Conservation (phyloP, 2,113 vertebrate species). For the Pseudois nayaur region DNA sequence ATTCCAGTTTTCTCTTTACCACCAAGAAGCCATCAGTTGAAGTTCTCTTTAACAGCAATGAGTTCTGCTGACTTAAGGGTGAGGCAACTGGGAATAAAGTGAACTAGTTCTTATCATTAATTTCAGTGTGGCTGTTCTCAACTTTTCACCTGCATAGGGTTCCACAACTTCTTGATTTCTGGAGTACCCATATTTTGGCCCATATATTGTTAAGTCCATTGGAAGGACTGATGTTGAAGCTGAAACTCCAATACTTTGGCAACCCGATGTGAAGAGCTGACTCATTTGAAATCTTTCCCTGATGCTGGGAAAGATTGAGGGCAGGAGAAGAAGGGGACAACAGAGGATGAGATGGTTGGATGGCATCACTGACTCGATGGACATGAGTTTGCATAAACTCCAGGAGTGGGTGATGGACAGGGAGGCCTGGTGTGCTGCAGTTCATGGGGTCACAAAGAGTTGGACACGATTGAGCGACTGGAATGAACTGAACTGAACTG, state of each 20-base stretch:
- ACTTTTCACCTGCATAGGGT: neutral
- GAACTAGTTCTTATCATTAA: neutral
- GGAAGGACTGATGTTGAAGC: neutral
- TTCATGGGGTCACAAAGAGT: neutral
- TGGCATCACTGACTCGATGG: neutral
- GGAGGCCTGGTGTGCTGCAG: neutral
- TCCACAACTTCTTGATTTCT: neutral
- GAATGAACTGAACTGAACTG: neutral
- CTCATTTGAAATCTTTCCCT: neutral
- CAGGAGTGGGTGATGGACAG: neutral
- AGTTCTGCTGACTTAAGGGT: neutral
- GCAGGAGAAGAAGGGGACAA: fast-evolving
- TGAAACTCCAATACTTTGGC: neutral
- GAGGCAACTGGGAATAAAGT: neutral
- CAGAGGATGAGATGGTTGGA: neutral
- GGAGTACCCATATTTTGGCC: neutral
- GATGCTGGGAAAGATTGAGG: neutral
- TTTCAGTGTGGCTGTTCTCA: neutral
- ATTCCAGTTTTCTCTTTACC: neutral
- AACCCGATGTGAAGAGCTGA: neutral
- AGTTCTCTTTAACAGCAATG: neutral
- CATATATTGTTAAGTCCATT: neutral
- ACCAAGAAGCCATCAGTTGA: neutral
- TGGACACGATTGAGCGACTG: fast-evolving
- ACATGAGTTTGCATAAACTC: neutral